Percentiles rank a stretch among this genome's conserved stretches.
Conservation (phyloP, 2,113 vertebrate species). For the Natator depressus region DNA sequence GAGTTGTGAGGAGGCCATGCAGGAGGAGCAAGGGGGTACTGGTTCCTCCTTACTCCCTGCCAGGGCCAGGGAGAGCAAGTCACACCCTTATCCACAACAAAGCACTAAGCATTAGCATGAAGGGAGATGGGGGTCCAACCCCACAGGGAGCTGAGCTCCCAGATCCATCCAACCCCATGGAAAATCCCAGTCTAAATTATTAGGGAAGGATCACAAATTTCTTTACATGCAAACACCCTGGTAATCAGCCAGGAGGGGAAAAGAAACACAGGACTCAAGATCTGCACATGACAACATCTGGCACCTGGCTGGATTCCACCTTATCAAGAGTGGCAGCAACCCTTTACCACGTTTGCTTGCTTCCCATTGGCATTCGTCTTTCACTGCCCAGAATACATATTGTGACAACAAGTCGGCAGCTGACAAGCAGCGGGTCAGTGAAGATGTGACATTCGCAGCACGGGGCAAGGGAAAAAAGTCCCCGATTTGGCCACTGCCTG, state of each 20-base stretch:
- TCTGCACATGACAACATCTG: background rate
- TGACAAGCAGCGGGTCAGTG: background rate
- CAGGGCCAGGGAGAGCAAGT: too few species aligned
- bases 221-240: background rate
- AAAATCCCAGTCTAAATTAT: background rate
- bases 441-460: background rate
- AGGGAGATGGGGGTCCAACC: background rate
- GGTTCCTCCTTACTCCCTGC: background rate
- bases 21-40: background rate
- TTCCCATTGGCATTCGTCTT: rapidly evolving
- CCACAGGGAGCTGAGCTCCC: background rate
- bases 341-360: background rate
- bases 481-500: too few species aligned
- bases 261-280: background rate
- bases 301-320: rapidly evolving
- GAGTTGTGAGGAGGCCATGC: rapidly evolving
- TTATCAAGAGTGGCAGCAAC: rapidly evolving
- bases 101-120: background rate
- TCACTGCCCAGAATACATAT: background rate
- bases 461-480: too few species aligned
- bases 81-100: background rate
- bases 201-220: background rate
- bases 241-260: rapidly evolving
- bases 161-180: background rate
- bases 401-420: background rate